phyloP scores from a whole-genome alignment of 2,888 invertebrate species.

The Ferrisia virgata region DNA sequence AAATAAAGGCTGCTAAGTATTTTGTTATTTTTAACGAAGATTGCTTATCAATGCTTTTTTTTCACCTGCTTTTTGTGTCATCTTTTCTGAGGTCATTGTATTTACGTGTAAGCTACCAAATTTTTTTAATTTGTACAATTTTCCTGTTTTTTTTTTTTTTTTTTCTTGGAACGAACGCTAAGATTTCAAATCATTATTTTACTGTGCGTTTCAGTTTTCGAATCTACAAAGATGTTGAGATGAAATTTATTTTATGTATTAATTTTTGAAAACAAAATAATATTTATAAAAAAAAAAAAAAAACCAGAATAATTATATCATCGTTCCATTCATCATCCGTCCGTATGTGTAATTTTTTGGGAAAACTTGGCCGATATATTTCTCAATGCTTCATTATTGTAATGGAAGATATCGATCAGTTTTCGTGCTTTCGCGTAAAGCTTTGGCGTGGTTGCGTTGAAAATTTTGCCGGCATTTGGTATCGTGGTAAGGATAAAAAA shows the following conservation, averaged over 20 bases:
- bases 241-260: no score
- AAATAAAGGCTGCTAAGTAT: neutral
- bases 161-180: no score
- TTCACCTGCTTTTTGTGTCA: neutral
- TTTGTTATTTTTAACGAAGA: neutral
- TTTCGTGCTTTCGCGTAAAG: slow-evolving; percentile 13
- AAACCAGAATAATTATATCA: neutral
- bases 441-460: neutral
- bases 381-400: slow-evolving; percentile 16
- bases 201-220: no score
- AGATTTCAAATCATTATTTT: no score
- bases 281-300: no score
- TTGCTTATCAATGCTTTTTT: neutral
- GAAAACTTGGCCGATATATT: neutral
- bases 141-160: no score
- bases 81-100: neutral
- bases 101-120: no score
- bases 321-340: neutral
- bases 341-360: neutral
- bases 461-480: neutral
- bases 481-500: neutral
- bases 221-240: no score
- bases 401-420: slow-evolving; percentile 31
- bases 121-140: no score
- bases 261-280: no score